A percentile compares a stretch with the other conserved stretches of the same genome.
phyloP scores from a whole-genome alignment of 1,140 invertebrate genomes.

The Brachionus paranguensis region DNA sequence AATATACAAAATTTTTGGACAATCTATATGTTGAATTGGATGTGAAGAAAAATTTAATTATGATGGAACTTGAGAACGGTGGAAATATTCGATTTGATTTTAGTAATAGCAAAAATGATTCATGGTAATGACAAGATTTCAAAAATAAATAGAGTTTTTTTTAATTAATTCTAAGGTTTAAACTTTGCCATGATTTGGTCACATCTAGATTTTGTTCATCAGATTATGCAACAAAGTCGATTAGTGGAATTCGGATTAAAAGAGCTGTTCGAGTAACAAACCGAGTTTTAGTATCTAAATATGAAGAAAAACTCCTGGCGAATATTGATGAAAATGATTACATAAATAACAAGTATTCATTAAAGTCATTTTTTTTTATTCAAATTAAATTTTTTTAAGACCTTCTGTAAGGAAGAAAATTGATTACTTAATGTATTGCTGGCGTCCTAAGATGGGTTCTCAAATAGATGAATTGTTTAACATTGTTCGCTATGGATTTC shows the following conservation, averaged over 20 bases:
- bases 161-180: constrained; percentile 47
- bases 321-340: constrained; percentile 43
- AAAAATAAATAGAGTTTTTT: background rate
- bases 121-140: constrained; percentile 45
- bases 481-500: constrained; percentile 46
- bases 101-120: constrained; percentile 45
- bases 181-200: constrained; percentile 53
- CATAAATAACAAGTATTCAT: constrained; percentile 36
- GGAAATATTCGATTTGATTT: constrained; percentile 55
- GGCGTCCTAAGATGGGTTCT: constrained; percentile 5
- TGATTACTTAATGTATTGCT: constrained; percentile 19
- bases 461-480: background rate
- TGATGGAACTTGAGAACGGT: constrained; percentile 52
- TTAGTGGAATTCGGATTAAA: constrained; percentile 51
- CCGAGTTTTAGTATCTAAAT: constrained; percentile 48
- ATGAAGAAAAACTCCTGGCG: constrained; percentile 49
- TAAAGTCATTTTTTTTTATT: background rate
- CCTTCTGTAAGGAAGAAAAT: constrained; percentile 35
- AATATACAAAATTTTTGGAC: background rate
- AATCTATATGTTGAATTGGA: background rate
- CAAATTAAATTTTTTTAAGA: background rate
- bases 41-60: constrained; percentile 40
- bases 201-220: constrained; percentile 54
- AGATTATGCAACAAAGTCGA: constrained; percentile 47
- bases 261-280: constrained; percentile 51